Conservation (phyloP, 2,797 vertebrate genomes). For the Choloepus didactylus region DNA sequence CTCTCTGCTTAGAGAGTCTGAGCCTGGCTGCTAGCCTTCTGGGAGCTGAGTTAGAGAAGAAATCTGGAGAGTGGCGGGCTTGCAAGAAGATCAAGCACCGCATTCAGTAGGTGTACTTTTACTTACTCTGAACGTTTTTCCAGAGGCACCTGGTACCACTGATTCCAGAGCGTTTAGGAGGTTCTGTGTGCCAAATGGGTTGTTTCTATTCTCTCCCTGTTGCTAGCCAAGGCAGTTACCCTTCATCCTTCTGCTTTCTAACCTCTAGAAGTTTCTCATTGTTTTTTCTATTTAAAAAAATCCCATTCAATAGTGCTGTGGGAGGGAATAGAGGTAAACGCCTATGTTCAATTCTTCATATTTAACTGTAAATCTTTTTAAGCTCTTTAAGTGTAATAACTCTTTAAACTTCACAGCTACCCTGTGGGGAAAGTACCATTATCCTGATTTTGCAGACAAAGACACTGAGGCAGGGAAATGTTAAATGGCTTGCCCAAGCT, state of each 20-base stretch:
- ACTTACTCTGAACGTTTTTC: not conserved
- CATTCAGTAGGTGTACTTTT: not conserved
- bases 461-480: not conserved
- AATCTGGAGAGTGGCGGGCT: not conserved
- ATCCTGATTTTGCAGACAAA: too few species aligned
- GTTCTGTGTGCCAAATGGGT: not conserved
- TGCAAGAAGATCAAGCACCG: accelerated
- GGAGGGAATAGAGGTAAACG: not conserved
- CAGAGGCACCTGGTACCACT: not conserved
- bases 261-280: not conserved
- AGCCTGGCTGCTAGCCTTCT: not conserved
- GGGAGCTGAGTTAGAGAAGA: not conserved
- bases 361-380: not conserved
- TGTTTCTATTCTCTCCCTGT: too few species aligned
- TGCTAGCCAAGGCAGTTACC: too few species aligned
- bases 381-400: not conserved
- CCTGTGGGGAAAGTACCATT: not conserved
- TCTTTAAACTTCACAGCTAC: not conserved
- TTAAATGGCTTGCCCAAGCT: not conserved
- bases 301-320: not conserved
- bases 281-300: not conserved
- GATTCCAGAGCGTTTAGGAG: not conserved
- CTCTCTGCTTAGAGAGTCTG: not conserved
- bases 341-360: not conserved
- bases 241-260: not conserved